Percentiles rank a stretch among this genome's conserved stretches.
Conservation (phyloP, 2,888 invertebrate genomes). For the Mycogona germanica region DNA sequence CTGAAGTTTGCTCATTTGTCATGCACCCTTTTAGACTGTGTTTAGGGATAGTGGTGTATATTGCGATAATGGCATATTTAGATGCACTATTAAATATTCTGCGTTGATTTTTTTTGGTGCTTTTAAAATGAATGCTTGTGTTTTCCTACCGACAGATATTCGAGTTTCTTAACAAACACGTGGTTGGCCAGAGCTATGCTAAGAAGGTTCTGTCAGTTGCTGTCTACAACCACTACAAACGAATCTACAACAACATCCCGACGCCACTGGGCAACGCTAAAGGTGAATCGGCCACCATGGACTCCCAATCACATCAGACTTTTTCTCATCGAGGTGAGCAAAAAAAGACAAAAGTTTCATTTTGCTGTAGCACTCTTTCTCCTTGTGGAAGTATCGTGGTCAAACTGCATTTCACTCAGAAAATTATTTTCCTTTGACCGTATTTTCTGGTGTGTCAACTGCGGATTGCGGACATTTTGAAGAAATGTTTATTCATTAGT, state of each 20-base stretch:
- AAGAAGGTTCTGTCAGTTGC: slow-evolving; percentile 97
- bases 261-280: slow-evolving; percentile 13
- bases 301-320: slow-evolving; percentile 48
- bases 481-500: not conserved
- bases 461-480: not conserved
- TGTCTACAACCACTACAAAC: slow-evolving; percentile 97
- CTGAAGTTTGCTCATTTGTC: not conserved
- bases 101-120: not conserved
- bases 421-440: too few species aligned
- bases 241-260: slow-evolving; percentile 81
- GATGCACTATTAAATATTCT: not conserved
- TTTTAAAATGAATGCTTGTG: too few species aligned
- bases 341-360: too few species aligned
- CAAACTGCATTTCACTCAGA: too few species aligned
- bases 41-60: too few species aligned
- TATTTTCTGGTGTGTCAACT: too few species aligned
- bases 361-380: too few species aligned
- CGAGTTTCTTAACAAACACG: slow-evolving; percentile 91
- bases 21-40: not conserved
- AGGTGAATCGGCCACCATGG: slow-evolving; percentile 15
- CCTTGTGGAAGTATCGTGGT: not conserved
- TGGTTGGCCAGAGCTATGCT: slow-evolving; percentile 92
- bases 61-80: too few species aligned
- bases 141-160: slow-evolving; percentile 59
- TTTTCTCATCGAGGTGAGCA: slow-evolving; percentile 55